Evolutionary conservation across 2,888 invertebrate species (phyloP).

Genomic region (Neuroscelio doddi): DNA sequence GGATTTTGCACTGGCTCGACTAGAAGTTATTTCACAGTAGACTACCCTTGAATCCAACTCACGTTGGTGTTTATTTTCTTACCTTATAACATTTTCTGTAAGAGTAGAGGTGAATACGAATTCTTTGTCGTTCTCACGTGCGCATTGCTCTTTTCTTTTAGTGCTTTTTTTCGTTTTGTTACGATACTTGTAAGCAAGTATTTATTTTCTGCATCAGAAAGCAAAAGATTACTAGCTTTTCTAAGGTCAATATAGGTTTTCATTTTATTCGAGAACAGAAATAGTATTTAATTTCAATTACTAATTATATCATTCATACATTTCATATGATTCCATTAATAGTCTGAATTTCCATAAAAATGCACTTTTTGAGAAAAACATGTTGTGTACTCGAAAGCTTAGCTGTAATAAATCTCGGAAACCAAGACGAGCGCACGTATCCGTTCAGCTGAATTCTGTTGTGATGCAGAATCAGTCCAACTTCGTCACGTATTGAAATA

Average conservation of each 20-base stretch:
- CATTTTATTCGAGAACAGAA: background rate
- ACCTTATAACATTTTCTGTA: slow-evolving; percentile 16
- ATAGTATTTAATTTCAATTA: background rate
- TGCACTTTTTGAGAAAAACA: background rate
- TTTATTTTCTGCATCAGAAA: background rate
- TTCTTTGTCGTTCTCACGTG: slow-evolving; percentile 26
- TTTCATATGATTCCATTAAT: too few relatives aligned
- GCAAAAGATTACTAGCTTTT: too few relatives aligned
- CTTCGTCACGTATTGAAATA: slow-evolving; percentile 3
- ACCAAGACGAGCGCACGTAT: slow-evolving; percentile 46
- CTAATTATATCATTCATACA: too few relatives aligned
- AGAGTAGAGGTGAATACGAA: slow-evolving; percentile 38
- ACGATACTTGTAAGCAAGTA: background rate
- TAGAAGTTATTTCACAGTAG: slow-evolving; percentile 50
- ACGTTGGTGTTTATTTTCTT: slow-evolving; percentile 47
- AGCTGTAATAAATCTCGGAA: slow-evolving; percentile 48
- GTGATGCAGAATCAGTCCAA: background rate
- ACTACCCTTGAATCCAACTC: slow-evolving; percentile 48
- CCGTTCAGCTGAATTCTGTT: slow-evolving; percentile 50
- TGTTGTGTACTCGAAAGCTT: background rate
- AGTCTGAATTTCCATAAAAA: slow-evolving; percentile 5
- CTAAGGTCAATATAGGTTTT: too few relatives aligned
- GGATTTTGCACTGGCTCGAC: slow-evolving; percentile 13
- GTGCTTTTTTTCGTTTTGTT: slow-evolving; percentile 3
- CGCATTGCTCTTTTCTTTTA: slow-evolving; percentile 15